Base-by-base conservation (phyloP, 2,113 vertebrate genomes). In the Malaclemys terrapin region DNA sequence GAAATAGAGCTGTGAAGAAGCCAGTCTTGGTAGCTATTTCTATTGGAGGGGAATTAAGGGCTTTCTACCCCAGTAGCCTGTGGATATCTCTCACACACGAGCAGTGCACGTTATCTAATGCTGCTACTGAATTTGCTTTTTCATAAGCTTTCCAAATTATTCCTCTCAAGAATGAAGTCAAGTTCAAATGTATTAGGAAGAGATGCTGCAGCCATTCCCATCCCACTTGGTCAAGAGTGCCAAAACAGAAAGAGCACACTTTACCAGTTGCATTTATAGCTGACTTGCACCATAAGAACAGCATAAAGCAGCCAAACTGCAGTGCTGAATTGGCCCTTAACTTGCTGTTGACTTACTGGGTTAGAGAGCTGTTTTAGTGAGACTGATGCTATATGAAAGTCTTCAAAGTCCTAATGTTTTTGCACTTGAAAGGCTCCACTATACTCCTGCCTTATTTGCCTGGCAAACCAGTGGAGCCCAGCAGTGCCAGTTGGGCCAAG, bases 251-350 rank as follows among this genome's bases (percentile, higher is more conserved):
- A 12, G 57, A 59, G 57, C 57, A 59, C 57, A 59, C 25, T 59
- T 59, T 14, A 29, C 27, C 11, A 59, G 57, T 59, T 59, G 57
- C 2, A 1, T 29, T 59, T 31, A 29, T 59, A 59, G 27, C 57
- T 14, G 57, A 59, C 31, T 59, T 93, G 87, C 90, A 75, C 88
- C 93, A 91, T 47, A 20, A 57, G 42, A 1, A 5, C 0, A 0
- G 59, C 47, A 53, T 42, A 72, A 76, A 87, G 76, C 78, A 88
- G 87, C 76, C 85, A 47, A 84, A 82, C 14, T 25, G 79, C 22
- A 59, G 14, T 45, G 31, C 52, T 80, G 69, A 82, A 91, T 85
- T 53, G 49, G 16, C 69, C 85, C 59, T 90, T 88, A 42, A 17
- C 29, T 92, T 17, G 2, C 8, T 25, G 2, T 1, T 59, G 75